Conservation (phyloP, 1,140 invertebrate genomes). For the Drosophila ironensis region DNA sequence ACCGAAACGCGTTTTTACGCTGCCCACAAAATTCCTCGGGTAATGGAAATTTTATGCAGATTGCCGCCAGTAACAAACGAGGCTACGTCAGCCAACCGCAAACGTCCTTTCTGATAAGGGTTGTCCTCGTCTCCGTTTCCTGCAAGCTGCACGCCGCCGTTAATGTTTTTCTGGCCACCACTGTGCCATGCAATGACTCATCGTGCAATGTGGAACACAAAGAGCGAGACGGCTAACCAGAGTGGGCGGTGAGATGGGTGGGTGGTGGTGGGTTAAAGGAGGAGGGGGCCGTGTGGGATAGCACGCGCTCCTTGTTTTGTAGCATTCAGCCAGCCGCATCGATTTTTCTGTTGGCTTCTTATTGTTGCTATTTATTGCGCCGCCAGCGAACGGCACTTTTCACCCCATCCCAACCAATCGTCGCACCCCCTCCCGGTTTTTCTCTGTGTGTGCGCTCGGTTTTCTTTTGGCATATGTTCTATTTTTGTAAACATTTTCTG, state of each 20-base stretch:
- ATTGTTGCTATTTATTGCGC: slow-evolving; percentile 75
- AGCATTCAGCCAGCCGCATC: slow-evolving; percentile 68
- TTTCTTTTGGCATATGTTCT: slow-evolving; percentile 72
- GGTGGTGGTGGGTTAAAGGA: neutral
- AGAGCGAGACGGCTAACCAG: slow-evolving; percentile 3
- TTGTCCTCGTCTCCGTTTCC: slow-evolving; percentile 33
- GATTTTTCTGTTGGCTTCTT: slow-evolving; percentile 70
- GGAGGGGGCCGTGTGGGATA: slow-evolving; percentile 1
- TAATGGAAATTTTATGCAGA: slow-evolving; percentile 67
- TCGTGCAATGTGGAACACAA: slow-evolving; percentile 75
- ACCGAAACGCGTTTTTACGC: too few species aligned
- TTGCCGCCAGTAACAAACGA: slow-evolving; percentile 10
- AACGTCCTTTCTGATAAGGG: slow-evolving; percentile 77
- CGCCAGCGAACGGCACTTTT: slow-evolving; percentile 46
- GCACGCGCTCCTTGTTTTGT: slow-evolving; percentile 53
- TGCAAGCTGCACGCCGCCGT: slow-evolving; percentile 16
- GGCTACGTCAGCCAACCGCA: slow-evolving; percentile 39
- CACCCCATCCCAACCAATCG: slow-evolving; percentile 41
- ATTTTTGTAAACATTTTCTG: slow-evolving; percentile 68
- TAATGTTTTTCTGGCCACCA: slow-evolving; percentile 49
- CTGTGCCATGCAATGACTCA: slow-evolving; percentile 64
- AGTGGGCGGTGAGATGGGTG: neutral
- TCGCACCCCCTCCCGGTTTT: slow-evolving; percentile 9
- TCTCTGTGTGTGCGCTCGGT: slow-evolving; percentile 6
- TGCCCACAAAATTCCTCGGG: neutral